phyloP scores from a whole-genome alignment of 1,140 invertebrate genomes.

The Platorchestia sp. region DNA sequence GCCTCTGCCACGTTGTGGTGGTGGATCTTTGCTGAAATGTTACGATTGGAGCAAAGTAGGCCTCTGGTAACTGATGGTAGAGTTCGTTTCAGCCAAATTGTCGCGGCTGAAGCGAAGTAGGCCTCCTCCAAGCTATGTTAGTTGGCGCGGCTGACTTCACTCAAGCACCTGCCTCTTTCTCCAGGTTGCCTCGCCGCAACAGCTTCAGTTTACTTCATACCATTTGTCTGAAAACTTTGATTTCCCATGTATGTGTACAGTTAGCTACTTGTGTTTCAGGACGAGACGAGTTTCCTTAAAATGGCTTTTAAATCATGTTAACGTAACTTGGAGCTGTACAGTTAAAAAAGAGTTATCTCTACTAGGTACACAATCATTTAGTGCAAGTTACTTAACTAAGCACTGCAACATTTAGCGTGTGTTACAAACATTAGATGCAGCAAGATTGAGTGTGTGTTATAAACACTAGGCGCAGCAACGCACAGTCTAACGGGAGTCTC shows the following conservation, averaged over 20 bases:
- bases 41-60: too few relatives aligned
- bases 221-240: background rate
- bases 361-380: background rate
- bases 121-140: too few relatives aligned
- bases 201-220: background rate
- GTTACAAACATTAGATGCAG: background rate
- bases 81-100: too few relatives aligned
- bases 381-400: background rate
- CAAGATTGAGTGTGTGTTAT: background rate
- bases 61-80: too few relatives aligned
- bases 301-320: background rate
- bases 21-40: too few relatives aligned
- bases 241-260: background rate
- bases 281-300: background rate
- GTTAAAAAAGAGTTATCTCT: too few relatives aligned
- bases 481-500: background rate
- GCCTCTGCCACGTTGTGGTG: too few relatives aligned
- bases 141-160: too few relatives aligned
- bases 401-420: background rate
- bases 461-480: background rate
- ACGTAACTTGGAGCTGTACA: too few relatives aligned
- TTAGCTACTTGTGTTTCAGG: background rate
- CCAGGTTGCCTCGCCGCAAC: background rate
- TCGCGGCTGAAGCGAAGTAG: too few relatives aligned
- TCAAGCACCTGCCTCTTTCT: too few relatives aligned